phyloP scores from a whole-genome alignment of 2,888 invertebrate species.

The Tribolium freemani region DNA sequence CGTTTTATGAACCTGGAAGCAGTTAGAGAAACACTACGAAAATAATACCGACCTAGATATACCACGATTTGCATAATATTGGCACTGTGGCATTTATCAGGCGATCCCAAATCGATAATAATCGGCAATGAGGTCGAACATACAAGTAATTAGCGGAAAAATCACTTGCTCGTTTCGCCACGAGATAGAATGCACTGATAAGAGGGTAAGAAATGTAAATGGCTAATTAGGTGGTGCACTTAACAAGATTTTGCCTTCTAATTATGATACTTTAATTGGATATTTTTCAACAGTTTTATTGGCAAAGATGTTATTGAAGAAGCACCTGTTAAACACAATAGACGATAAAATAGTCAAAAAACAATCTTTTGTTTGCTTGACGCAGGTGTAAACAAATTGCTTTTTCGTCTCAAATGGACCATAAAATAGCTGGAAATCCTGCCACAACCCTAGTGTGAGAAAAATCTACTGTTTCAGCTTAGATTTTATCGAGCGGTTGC shows the following conservation, averaged over 20 bases:
- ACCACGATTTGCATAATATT: not conserved
- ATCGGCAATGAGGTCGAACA: too few species aligned
- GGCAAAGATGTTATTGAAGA: too few species aligned
- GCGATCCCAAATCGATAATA: not conserved
- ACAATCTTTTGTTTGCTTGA: not conserved
- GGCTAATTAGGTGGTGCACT: not conserved
- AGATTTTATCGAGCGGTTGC: too few species aligned
- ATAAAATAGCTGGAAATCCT: constrained; percentile 1
- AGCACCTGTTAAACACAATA: not conserved
- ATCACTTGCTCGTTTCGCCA: too few species aligned
- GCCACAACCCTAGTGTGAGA: too few species aligned
- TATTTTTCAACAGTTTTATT: too few species aligned
- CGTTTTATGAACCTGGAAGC: too few species aligned
- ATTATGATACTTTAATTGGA: not conserved
- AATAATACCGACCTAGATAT: not conserved
- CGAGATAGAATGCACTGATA: too few species aligned
- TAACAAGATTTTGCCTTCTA: not conserved
- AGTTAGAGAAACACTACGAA: too few species aligned
- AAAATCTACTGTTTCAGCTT: too few species aligned
- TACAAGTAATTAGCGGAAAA: too few species aligned
- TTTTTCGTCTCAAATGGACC: not conserved
- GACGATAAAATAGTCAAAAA: not conserved
- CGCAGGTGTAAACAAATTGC: not conserved
- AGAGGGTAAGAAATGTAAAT: too few species aligned
- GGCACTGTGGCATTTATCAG: not conserved